Percentiles rank a stretch among this genome's conserved stretches.
Conservation (phyloP, 2,888 invertebrate species). For the Troglohyphantes excavatus region DNA sequence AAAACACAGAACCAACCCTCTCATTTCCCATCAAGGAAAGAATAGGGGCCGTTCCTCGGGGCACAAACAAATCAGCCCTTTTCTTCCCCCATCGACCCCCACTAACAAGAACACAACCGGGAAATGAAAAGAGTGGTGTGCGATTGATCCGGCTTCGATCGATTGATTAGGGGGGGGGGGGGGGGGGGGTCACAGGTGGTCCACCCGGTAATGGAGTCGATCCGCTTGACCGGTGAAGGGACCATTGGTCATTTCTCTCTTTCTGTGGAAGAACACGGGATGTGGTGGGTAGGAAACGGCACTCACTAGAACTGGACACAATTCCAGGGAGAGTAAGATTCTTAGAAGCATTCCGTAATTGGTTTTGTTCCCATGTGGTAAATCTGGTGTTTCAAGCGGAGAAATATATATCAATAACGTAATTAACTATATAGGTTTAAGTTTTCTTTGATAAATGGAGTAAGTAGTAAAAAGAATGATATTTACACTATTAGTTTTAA, state of each 20-base stretch:
- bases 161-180: slow-evolving; percentile 72
- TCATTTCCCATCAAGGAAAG: background rate
- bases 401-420: no score
- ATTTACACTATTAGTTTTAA: no score
- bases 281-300: no score
- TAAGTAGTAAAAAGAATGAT: no score
- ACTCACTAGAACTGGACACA: background rate
- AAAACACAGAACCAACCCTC: background rate
- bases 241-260: slow-evolving; percentile 54
- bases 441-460: no score
- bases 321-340: background rate
- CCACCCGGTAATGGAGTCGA: slow-evolving; percentile 63
- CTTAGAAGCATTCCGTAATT: no score
- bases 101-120: slow-evolving; percentile 46
- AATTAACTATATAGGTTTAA: no score
- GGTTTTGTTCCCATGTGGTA: no score
- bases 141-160: slow-evolving; percentile 51
- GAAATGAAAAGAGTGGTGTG: slow-evolving; percentile 40
- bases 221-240: slow-evolving; percentile 54
- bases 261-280: no score
- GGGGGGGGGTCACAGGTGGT: slow-evolving; percentile 73
- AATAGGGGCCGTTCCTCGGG: slow-evolving; percentile 3
- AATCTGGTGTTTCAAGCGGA: no score
- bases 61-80: slow-evolving; percentile 31
- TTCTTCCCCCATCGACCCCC: slow-evolving; percentile 27